phyloP scores from a whole-genome alignment of 1,140 invertebrate genomes.

The Drosophila orosa region DNA sequence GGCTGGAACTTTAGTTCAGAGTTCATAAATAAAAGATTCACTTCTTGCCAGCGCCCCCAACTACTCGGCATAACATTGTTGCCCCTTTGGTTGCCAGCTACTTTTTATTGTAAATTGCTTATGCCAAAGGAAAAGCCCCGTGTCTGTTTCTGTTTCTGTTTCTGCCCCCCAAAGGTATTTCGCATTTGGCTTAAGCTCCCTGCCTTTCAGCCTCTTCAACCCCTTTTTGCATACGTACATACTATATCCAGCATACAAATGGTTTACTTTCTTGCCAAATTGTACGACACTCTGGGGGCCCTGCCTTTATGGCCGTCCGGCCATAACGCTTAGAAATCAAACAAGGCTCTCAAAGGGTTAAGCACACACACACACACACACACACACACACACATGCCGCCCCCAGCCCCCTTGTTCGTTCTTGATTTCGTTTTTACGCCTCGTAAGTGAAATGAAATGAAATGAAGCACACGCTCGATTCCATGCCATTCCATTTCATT shows the following conservation, averaged over 20 bases:
- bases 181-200: conserved; percentile 41
- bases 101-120: conserved; percentile 82
- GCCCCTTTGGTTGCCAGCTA: conserved; percentile 57
- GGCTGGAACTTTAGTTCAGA: conserved; percentile 42
- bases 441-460: conserved; percentile 81
- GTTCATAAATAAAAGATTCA: conserved; percentile 81
- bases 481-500: conserved; percentile 8
- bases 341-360: conserved; percentile 71
- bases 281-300: conserved; percentile 76
- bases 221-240: conserved; percentile 43
- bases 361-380: conserved; percentile 16
- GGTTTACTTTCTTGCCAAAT: conserved; percentile 70
- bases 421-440: conserved; percentile 80
- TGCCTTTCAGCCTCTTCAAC: conserved; percentile 1
- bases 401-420: conserved; percentile 8
- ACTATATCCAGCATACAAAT: conserved; percentile 56
- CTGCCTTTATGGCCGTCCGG: conserved; percentile 41
- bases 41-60: conserved; percentile 40
- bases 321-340: conserved; percentile 79
- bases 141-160: conserved; percentile 39
- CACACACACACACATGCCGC: conserved; percentile 26
- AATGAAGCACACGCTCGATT: conserved; percentile 47
- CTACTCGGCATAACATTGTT: conserved; percentile 55
- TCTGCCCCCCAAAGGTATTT: conserved; percentile 59
- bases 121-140: conserved; percentile 61